Conservation (phyloP, 2,797 vertebrate species). For the Catostomus latipinnis region DNA sequence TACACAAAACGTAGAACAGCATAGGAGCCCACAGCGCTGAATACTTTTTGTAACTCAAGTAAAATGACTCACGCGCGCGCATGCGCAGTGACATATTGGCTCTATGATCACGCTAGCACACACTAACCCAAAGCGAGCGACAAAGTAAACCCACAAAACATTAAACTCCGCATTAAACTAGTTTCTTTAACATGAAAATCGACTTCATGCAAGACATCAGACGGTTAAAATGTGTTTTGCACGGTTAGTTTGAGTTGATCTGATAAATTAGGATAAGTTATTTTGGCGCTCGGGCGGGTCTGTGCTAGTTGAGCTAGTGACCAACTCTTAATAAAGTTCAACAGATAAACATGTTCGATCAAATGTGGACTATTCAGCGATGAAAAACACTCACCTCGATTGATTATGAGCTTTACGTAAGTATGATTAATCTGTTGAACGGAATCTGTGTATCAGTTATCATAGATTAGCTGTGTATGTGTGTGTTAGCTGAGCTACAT, state of each 20-base stretch:
- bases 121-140: constrained; percentile 12
- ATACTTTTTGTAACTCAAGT: constrained; percentile 14
- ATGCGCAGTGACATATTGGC: constrained; percentile 7
- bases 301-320: constrained; percentile 31
- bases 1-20: too few species aligned
- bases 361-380: constrained; percentile 5
- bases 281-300: constrained; percentile 16
- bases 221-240: not conserved
- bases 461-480: not conserved
- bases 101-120: constrained; percentile 26
- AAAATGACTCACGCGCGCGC: constrained; percentile 7
- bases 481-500: not conserved
- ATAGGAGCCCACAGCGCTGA: not conserved
- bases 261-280: not conserved
- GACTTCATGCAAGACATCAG: not conserved
- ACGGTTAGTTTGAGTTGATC: not conserved
- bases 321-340: constrained; percentile 23
- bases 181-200: not conserved
- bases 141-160: not conserved
- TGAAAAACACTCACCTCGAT: not conserved
- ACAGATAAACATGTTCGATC: not conserved
- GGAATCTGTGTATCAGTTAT: not conserved
- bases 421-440: not conserved
- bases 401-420: constrained; percentile 2
- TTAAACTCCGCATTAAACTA: not conserved